Conservation (phyloP, 2,888 invertebrate genomes). For the Lysandra bellargus region DNA sequence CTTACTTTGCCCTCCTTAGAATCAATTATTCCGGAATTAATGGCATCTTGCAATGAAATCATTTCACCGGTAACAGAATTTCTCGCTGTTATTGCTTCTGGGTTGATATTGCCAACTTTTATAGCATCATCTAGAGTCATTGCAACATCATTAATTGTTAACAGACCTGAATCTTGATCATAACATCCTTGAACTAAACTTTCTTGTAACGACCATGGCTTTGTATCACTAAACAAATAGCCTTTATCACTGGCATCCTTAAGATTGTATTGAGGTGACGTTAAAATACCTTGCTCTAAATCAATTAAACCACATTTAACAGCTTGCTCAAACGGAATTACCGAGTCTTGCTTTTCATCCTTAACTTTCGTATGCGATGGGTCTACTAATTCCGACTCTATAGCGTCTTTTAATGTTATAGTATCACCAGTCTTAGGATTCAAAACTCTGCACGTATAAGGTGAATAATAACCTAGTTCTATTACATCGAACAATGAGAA, state of each 20-base stretch:
- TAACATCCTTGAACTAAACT: slow-evolving; percentile 90
- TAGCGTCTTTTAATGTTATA: slow-evolving; percentile 87
- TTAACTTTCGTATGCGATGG: slow-evolving; percentile 86
- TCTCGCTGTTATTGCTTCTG: slow-evolving; percentile 87
- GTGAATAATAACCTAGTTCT: slow-evolving; percentile 87
- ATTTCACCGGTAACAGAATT: slow-evolving; percentile 90
- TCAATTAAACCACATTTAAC: slow-evolving; percentile 86
- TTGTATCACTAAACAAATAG: slow-evolving; percentile 87
- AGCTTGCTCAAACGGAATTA: slow-evolving; percentile 85
- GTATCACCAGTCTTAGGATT: slow-evolving; percentile 88
- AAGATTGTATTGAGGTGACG: slow-evolving; percentile 85
- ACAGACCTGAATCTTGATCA: slow-evolving; percentile 86
- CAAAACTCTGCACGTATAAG: slow-evolving; percentile 86
- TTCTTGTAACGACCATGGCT: slow-evolving; percentile 91
- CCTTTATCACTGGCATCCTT: slow-evolving; percentile 91
- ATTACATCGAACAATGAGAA: slow-evolving; percentile 88
- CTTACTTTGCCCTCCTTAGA: slow-evolving; percentile 88
- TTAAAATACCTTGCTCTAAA: slow-evolving; percentile 84
- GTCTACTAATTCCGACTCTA: slow-evolving; percentile 86
- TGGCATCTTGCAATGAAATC: slow-evolving; percentile 89
- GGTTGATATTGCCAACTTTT: slow-evolving; percentile 86
- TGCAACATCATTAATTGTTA: slow-evolving; percentile 84
- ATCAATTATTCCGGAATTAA: slow-evolving; percentile 87
- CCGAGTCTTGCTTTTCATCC: slow-evolving; percentile 84
- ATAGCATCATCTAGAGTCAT: slow-evolving; percentile 89